Conservation (phyloP, 2,797 vertebrate species). For the Rhinoraja longicauda region DNA sequence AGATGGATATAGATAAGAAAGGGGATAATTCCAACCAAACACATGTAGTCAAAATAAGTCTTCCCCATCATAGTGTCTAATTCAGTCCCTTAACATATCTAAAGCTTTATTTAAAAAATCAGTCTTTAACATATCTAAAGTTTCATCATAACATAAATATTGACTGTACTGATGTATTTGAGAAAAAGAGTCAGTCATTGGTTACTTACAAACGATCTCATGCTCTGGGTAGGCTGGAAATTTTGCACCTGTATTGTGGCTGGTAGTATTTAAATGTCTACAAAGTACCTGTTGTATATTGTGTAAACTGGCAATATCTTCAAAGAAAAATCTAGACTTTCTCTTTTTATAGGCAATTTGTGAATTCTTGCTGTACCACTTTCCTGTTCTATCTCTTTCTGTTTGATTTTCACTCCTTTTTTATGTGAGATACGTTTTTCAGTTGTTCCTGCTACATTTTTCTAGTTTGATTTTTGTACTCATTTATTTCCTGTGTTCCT, state of each 20-base stretch:
- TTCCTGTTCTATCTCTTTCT: background rate
- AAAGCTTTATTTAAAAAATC: too few species aligned
- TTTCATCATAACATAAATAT: background rate
- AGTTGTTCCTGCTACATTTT: background rate
- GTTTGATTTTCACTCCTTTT: background rate
- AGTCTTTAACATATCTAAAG: background rate
- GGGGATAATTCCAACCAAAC: background rate
- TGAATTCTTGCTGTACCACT: background rate
- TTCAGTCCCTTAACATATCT: background rate
- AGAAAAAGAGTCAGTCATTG: background rate
- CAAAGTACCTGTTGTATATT: background rate
- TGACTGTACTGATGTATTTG: background rate
- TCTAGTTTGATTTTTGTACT: background rate
- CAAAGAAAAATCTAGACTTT: background rate
- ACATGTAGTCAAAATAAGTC: background rate
- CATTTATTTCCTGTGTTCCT: background rate
- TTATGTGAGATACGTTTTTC: background rate
- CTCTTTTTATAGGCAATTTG: background rate
- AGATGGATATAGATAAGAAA: background rate
- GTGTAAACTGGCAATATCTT: background rate
- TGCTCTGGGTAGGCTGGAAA: background rate
- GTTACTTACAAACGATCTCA: background rate
- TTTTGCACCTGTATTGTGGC: background rate
- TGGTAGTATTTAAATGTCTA: background rate
- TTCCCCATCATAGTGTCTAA: background rate